A percentile compares a stretch with the other conserved stretches of the same genome.
phyloP scores from a whole-genome alignment of 2,888 invertebrate species.

The Ferdinandea cuprea region DNA sequence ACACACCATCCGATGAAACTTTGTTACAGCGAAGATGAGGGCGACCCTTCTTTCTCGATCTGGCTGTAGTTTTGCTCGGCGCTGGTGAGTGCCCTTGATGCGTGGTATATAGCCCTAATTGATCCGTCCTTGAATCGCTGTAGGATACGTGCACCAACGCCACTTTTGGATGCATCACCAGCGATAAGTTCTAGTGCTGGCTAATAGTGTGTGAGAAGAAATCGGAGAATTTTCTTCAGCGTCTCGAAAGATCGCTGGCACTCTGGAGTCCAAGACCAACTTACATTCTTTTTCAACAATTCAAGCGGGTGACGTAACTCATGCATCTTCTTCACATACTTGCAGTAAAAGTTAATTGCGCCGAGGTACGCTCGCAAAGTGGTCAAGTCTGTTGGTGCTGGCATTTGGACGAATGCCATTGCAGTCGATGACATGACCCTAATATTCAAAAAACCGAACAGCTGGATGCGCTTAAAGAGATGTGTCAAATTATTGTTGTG shows the following conservation, averaged over 20 bases:
- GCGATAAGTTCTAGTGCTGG: constrained; percentile 51
- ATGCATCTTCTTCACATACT: constrained; percentile 58
- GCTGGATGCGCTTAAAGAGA: constrained; percentile 41
- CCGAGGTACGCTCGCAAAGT: constrained; percentile 56
- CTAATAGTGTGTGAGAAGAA: constrained; percentile 53
- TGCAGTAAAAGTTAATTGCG: constrained; percentile 59
- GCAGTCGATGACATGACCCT: constrained; percentile 55
- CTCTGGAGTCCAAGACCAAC: constrained; percentile 52
- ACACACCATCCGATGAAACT: constrained; percentile 59
- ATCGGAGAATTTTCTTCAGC: constrained; percentile 63
- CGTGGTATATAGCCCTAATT: constrained; percentile 55
- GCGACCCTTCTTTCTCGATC: constrained; percentile 69
- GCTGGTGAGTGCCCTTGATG: constrained; percentile 47
- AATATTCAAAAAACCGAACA: constrained; percentile 55
- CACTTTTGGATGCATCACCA: constrained; percentile 50
- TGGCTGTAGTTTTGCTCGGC: constrained; percentile 65
- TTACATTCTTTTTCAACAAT: constrained; percentile 37
- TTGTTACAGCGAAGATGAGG: constrained; percentile 63
- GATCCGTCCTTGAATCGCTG: constrained; percentile 56
- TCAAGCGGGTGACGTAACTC: constrained; percentile 29
- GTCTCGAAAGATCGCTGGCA: constrained; percentile 53
- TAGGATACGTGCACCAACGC: constrained; percentile 51
- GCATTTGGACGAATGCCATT: constrained; percentile 53
- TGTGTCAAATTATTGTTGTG: constrained; percentile 35
- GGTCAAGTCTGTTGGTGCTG: constrained; percentile 47